phyloP scores from a whole-genome alignment of 2,797 vertebrate species.

The Sebastes cheni region DNA sequence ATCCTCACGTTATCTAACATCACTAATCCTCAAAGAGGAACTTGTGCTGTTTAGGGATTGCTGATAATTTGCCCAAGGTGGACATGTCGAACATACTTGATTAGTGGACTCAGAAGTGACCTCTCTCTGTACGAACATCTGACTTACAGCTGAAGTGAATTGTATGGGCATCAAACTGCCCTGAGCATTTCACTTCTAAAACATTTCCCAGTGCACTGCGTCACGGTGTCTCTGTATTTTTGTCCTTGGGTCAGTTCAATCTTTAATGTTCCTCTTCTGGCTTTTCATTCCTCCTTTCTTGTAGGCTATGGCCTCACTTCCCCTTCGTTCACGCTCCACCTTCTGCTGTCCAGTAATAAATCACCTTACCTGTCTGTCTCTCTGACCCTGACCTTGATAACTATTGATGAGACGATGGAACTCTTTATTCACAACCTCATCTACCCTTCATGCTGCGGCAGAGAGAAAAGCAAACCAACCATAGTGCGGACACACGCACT shows the following conservation, averaged over 20 bases:
- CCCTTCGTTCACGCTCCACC: conserved; percentile 31
- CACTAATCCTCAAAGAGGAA: conserved; percentile 57
- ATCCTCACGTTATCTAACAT: conserved; percentile 41
- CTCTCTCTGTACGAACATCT: not conserved
- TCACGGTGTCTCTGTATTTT: not conserved
- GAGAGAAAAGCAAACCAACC: conserved; percentile 45
- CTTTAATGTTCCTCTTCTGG: conserved; percentile 2
- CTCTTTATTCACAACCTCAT: conserved; percentile 60
- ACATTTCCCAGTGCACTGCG: not conserved
- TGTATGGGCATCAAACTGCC: not conserved
- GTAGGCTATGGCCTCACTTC: conserved; percentile 6
- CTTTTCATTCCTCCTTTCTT: conserved; percentile 31
- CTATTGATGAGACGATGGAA: conserved; percentile 66
- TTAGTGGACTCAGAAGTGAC: conserved; percentile 5
- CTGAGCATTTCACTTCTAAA: not conserved
- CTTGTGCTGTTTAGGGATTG: conserved; percentile 16
- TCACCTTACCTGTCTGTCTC: conserved; percentile 49
- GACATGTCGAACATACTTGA: conserved; percentile 26
- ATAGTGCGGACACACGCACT: not conserved
- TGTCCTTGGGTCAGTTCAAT: conserved; percentile 4
- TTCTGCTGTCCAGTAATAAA: conserved; percentile 53
- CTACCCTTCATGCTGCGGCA: conserved; percentile 54
- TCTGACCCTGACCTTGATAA: conserved; percentile 67
- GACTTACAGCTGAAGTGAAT: not conserved
- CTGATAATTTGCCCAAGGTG: conserved; percentile 18